Conservation (phyloP, 2,888 invertebrate species). For the Dryomyza anilis region DNA sequence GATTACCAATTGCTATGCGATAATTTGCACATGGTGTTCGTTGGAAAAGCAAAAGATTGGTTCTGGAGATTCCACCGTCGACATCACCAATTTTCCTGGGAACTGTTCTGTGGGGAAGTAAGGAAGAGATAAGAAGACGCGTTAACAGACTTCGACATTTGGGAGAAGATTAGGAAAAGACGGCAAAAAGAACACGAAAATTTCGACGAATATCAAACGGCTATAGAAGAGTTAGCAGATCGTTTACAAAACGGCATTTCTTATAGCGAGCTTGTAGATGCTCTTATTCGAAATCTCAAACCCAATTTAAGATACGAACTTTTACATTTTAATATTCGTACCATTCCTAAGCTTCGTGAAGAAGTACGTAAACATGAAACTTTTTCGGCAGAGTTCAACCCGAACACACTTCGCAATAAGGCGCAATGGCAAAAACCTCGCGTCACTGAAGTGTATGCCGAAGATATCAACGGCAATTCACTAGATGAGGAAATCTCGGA, state of each 20-base stretch:
- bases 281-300: conserved; percentile 1
- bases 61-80: neutral
- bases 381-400: neutral
- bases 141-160: conserved; percentile 7
- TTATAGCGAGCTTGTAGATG: neutral
- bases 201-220: neutral
- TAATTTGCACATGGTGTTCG: conserved; percentile 11
- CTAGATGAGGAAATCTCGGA: neutral
- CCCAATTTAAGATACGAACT: neutral
- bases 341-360: neutral
- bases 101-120: too few relatives aligned
- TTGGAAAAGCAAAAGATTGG: conserved; percentile 11
- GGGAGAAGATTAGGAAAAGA: conserved; percentile 11
- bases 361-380: conserved; percentile 1
- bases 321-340: neutral
- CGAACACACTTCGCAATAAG: neutral
- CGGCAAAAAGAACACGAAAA: conserved; percentile 5
- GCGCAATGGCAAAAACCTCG: neutral
- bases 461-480: neutral
- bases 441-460: neutral
- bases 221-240: conserved; percentile 3
- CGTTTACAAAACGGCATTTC: neutral
- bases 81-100: conserved; percentile 1
- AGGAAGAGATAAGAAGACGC: conserved; percentile 8
- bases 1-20: conserved; percentile 9